A percentile compares a stretch with the other conserved stretches of the same genome.
Conservation (phyloP, 1,140 invertebrate genomes). For the Colletes latitarsis region DNA sequence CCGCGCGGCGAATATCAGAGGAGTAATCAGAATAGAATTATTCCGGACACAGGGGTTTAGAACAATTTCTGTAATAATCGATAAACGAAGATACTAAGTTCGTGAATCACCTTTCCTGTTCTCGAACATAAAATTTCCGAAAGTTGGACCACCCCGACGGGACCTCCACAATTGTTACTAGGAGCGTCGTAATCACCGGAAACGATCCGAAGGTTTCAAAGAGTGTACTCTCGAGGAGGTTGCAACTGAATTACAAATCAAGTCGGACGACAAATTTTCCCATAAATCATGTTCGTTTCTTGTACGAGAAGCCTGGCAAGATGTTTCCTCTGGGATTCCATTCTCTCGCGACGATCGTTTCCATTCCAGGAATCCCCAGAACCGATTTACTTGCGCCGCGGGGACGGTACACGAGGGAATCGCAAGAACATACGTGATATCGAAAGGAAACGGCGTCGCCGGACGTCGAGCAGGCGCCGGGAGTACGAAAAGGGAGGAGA, state of each 20-base stretch:
- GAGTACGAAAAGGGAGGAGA: slow-evolving; percentile 41
- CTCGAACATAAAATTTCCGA: too few relatives aligned
- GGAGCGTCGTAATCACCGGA: neutral
- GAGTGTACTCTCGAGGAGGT: neutral
- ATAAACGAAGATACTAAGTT: too few relatives aligned
- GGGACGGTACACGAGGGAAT: slow-evolving; percentile 23
- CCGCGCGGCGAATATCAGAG: neutral
- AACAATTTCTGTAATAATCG: too few relatives aligned
- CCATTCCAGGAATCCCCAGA: slow-evolving; percentile 34
- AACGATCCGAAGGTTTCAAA: neutral
- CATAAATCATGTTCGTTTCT: too few relatives aligned
- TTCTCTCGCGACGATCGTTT: neutral
- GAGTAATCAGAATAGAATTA: too few relatives aligned
- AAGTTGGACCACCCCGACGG: too few relatives aligned
- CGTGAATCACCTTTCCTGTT: too few relatives aligned
- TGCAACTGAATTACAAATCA: neutral
- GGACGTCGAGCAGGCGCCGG: slow-evolving; percentile 49
- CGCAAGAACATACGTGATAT: slow-evolving; percentile 50
- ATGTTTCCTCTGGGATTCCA: neutral
- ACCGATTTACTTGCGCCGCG: slow-evolving; percentile 51
- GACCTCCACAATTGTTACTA: too few relatives aligned
- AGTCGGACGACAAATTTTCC: too few relatives aligned
- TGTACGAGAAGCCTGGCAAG: too few relatives aligned
- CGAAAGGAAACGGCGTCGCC: slow-evolving; percentile 56
- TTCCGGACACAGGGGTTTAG: too few relatives aligned